Evolutionary conservation across 2,888 invertebrate genomes (phyloP).

Genomic region (Cerceris rybyensis): DNA sequence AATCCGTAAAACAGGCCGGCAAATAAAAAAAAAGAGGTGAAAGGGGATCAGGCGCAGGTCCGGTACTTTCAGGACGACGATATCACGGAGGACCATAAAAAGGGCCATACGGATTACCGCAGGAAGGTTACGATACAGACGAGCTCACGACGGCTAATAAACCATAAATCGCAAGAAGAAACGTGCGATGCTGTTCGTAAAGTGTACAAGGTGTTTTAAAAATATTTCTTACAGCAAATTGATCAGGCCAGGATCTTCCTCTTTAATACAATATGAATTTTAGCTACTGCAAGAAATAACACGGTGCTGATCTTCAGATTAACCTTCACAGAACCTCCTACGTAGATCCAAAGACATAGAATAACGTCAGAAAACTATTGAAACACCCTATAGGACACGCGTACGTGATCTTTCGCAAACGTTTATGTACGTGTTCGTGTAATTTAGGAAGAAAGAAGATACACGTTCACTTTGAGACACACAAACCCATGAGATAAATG

Average conservation of each 20-base stretch:
- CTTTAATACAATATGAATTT: too few species aligned
- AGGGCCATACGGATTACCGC: slow-evolving; percentile 41
- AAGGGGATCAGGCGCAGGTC: slow-evolving; percentile 19
- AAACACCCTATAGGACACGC: too few species aligned
- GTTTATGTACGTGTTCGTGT: too few species aligned
- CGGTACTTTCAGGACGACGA: slow-evolving; percentile 1
- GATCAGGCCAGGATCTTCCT: too few species aligned
- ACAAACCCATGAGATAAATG: not conserved
- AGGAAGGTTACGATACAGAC: slow-evolving; percentile 53
- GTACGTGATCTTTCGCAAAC: too few species aligned
- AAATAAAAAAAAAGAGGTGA: slow-evolving; percentile 20
- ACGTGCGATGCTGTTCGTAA: not conserved
- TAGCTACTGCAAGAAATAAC: too few species aligned
- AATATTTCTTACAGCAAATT: too few species aligned
- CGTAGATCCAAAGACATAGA: too few species aligned
- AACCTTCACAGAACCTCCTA: too few species aligned
- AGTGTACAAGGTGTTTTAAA: too few species aligned
- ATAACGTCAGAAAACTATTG: too few species aligned
- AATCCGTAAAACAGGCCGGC: slow-evolving; percentile 29
- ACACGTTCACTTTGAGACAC: not conserved
- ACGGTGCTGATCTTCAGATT: too few species aligned
- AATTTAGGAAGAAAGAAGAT: not conserved
- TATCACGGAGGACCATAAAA: slow-evolving; percentile 56
- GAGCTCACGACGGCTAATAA: slow-evolving; percentile 56
- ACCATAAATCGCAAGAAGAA: slow-evolving; percentile 52